Evolutionary conservation across 2,113 vertebrate genomes (phyloP).

Genomic region (Chaetura pelagica): DNA sequence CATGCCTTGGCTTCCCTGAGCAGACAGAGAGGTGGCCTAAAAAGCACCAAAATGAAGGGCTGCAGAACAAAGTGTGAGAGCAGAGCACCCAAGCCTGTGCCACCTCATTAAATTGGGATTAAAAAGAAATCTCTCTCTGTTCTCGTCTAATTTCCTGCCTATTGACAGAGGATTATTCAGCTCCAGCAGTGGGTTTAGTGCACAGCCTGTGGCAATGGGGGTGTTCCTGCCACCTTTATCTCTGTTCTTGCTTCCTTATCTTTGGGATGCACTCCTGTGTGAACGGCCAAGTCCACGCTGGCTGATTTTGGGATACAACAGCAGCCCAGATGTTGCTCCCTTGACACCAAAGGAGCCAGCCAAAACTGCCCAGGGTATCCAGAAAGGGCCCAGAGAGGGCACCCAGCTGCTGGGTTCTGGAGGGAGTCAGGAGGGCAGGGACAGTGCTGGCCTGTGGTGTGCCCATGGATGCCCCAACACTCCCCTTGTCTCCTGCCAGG

Average conservation of each 20-base stretch:
- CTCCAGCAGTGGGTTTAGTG: neutral
- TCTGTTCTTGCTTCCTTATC: neutral
- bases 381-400: neutral
- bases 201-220: neutral
- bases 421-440: neutral
- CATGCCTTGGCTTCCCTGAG: neutral
- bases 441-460: neutral
- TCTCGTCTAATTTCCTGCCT: neutral
- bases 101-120: conserved; percentile 7
- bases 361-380: rapidly evolving
- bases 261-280: neutral
- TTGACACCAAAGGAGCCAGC: neutral
- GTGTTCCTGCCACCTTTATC: neutral
- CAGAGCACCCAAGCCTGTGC: neutral
- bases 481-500: neutral
- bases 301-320: neutral
- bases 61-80: neutral
- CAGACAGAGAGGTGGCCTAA: neutral
- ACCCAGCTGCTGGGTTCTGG: rapidly evolving
- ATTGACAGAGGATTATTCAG: neutral
- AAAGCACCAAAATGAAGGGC: neutral
- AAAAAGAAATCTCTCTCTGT: neutral
- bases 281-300: neutral
- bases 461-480: rapidly evolving
- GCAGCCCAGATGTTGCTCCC: neutral